Conservation (phyloP, 2,797 vertebrate genomes). For the Falco peregrinus region DNA sequence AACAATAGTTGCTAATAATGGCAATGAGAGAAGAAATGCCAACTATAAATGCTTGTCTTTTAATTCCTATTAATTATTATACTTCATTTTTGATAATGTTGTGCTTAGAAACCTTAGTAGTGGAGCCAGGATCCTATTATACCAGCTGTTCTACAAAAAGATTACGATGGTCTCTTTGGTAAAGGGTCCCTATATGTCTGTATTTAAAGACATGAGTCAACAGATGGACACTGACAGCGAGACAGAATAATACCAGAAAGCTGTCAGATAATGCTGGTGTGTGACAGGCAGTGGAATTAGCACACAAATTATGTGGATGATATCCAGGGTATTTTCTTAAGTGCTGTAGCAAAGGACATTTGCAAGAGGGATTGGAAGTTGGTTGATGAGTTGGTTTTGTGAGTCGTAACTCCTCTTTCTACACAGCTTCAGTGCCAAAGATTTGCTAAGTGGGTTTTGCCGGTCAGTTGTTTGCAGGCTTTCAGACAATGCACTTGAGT, state of each 20-base stretch:
- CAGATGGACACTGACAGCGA: conserved; percentile 39
- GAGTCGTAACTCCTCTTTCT: neutral
- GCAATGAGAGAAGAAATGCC: neutral
- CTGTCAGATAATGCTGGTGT: neutral
- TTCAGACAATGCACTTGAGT: neutral
- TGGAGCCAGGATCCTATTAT: neutral
- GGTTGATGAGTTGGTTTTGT: neutral
- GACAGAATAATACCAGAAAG: neutral
- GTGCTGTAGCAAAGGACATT: neutral
- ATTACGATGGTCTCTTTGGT: neutral
- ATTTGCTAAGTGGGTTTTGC: neutral
- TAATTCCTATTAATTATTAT: neutral
- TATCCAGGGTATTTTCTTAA: neutral
- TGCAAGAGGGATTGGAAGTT: neutral
- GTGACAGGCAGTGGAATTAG: neutral
- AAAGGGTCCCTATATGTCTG: neutral
- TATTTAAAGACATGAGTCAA: neutral
- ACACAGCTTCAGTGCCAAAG: neutral
- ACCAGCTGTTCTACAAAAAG: neutral
- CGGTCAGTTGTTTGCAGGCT: neutral
- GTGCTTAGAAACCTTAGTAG: neutral
- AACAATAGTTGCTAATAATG: neutral
- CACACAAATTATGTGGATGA: neutral
- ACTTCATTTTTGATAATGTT: neutral
- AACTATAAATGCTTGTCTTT: neutral